phyloP scores from a whole-genome alignment of 2,797 vertebrate genomes.

The Sciurus carolinensis region DNA sequence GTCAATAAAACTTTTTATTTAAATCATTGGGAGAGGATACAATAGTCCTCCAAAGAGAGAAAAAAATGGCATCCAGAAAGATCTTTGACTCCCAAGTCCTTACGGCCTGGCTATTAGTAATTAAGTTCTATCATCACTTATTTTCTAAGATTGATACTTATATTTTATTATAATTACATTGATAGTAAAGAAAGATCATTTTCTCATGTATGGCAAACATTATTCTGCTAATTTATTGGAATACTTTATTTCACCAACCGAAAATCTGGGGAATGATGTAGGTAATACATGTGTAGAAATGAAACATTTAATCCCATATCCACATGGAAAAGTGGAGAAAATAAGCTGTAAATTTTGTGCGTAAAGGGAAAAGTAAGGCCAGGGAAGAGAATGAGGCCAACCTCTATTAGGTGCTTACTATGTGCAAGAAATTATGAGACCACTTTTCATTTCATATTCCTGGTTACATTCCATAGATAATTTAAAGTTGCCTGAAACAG shows the following conservation, averaged over 20 bases:
- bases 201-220: background rate
- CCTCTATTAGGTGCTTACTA: background rate
- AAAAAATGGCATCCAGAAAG: rapidly evolving
- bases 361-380: background rate
- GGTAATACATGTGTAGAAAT: background rate
- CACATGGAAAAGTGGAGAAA: background rate
- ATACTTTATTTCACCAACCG: background rate
- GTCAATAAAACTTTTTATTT: background rate
- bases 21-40: rapidly evolving
- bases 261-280: background rate
- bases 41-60: background rate
- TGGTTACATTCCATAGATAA: conserved; percentile 22
- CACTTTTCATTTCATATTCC: conserved; percentile 26
- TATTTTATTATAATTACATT: background rate
- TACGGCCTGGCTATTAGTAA: background rate
- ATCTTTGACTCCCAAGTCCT: background rate
- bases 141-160: background rate
- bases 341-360: background rate
- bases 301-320: background rate
- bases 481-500: conserved; percentile 61
- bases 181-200: background rate
- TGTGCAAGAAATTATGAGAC: conserved; percentile 13
- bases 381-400: background rate
- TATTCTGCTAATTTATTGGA: background rate
- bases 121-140: background rate